phyloP scores from a whole-genome alignment of 2,797 vertebrate species.

The Hemitrygon akajei region DNA sequence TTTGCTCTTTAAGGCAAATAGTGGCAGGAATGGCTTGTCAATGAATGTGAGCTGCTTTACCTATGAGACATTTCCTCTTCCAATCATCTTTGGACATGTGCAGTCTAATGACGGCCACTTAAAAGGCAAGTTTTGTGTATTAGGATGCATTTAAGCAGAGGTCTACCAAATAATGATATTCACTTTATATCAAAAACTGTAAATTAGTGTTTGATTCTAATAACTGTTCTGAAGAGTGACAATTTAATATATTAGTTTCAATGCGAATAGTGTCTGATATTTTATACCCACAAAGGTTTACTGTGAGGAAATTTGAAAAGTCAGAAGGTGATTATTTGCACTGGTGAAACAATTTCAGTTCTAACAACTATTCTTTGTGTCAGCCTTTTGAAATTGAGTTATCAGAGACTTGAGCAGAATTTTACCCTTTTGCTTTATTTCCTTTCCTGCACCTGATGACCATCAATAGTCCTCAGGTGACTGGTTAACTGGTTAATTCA shows the following conservation, averaged over 20 bases:
- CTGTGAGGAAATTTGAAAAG: background rate
- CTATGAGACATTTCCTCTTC: background rate
- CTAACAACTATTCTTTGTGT: background rate
- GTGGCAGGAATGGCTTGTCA: background rate
- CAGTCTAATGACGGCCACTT: background rate
- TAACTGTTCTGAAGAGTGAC: background rate
- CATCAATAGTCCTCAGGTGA: background rate
- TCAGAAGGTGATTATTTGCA: background rate
- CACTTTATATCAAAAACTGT: background rate
- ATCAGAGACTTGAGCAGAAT: background rate
- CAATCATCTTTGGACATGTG: background rate
- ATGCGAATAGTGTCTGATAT: background rate
- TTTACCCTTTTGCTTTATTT: background rate
- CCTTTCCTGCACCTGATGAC: background rate
- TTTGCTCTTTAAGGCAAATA: too few species aligned
- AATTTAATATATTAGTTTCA: too few species aligned
- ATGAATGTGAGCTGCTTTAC: background rate
- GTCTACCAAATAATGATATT: background rate
- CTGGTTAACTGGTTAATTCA: background rate
- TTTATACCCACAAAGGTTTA: background rate
- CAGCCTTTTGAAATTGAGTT: background rate
- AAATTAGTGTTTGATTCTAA: background rate
- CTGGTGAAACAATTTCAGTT: background rate
- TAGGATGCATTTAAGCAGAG: background rate
- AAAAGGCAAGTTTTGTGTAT: background rate